phyloP scores from a whole-genome alignment of 2,113 vertebrate species.

The Xiphias gladius region DNA sequence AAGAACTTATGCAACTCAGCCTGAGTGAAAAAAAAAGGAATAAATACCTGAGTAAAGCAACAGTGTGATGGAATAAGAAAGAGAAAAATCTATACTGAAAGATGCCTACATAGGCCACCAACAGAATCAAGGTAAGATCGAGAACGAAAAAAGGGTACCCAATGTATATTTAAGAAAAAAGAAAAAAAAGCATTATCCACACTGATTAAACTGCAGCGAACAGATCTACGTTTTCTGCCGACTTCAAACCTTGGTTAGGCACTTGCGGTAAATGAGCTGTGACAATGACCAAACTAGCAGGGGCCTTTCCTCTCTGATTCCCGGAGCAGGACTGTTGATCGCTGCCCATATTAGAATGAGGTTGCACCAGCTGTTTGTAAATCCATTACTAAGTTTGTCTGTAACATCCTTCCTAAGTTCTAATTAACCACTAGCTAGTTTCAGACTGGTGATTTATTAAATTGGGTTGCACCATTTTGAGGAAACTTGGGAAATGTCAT shows the following conservation, averaged over 20 bases:
- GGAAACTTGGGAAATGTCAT: background rate
- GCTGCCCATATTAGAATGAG: background rate
- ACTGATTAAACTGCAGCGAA: slow-evolving; percentile 31
- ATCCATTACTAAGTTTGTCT: background rate
- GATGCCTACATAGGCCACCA: slow-evolving; percentile 10
- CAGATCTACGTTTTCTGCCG: slow-evolving; percentile 52
- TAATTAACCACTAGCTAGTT: background rate
- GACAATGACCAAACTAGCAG: slow-evolving; percentile 27
- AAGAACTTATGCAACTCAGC: slow-evolving; percentile 59
- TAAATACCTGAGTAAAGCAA: slow-evolving; percentile 80
- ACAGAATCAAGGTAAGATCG: slow-evolving; percentile 5
- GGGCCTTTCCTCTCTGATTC: slow-evolving; percentile 16
- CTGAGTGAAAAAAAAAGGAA: slow-evolving; percentile 62
- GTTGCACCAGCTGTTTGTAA: slow-evolving; percentile 24
- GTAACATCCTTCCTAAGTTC: background rate
- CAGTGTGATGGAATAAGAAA: slow-evolving; percentile 45
- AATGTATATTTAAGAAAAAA: slow-evolving; percentile 15
- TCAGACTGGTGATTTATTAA: background rate
- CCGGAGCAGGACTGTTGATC: slow-evolving; percentile 15
- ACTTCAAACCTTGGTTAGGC: slow-evolving; percentile 78
- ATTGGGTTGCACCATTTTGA: background rate
- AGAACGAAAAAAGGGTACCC: background rate
- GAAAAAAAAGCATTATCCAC: slow-evolving; percentile 1
- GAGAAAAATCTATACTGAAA: slow-evolving; percentile 26
- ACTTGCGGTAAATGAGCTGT: slow-evolving; percentile 83